Evolutionary conservation across 2,113 vertebrate genomes (phyloP).

Genomic region (Danionella cerebrum): DNA sequence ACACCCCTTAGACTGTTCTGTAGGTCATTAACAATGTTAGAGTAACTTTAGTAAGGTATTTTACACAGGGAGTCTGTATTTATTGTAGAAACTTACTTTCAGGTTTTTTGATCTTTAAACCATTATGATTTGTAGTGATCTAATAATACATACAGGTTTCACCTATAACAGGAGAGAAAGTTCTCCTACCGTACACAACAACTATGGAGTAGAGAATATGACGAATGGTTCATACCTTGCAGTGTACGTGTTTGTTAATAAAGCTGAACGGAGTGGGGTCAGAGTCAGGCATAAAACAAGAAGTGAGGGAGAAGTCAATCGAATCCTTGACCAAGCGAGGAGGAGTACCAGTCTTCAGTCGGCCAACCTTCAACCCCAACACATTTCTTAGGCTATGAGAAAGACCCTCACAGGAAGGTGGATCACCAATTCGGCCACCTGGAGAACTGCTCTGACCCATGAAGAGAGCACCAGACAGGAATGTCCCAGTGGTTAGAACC

Average conservation of each 20-base stretch:
- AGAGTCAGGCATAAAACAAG: constrained; percentile 64
- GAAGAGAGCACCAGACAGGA: constrained; percentile 78
- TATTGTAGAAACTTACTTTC: too few relatives aligned
- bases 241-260: constrained; percentile 60
- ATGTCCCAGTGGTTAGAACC: constrained; percentile 87
- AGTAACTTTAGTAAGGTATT: too few relatives aligned
- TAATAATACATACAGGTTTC: too few relatives aligned
- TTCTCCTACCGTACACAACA: not conserved
- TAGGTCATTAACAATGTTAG: too few relatives aligned
- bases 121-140: too few relatives aligned
- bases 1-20: too few relatives aligned
- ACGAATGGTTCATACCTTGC: constrained; percentile 50
- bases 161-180: too few relatives aligned
- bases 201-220: not conserved
- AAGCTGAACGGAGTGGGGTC: constrained; percentile 85
- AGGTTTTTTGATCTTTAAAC: too few relatives aligned
- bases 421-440: constrained; percentile 84
- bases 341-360: constrained; percentile 88
- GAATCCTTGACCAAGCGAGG: constrained; percentile 81
- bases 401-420: constrained; percentile 73
- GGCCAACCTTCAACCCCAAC: constrained; percentile 75
- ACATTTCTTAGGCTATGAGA: constrained; percentile 74
- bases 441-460: constrained; percentile 72
- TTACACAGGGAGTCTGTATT: too few relatives aligned
- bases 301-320: constrained; percentile 67